These are phyloP conservation scores for Eidolon helvum DNA, from an alignment of 2,113 vertebrate genomes.

Conservation along the genomic window DNA sequence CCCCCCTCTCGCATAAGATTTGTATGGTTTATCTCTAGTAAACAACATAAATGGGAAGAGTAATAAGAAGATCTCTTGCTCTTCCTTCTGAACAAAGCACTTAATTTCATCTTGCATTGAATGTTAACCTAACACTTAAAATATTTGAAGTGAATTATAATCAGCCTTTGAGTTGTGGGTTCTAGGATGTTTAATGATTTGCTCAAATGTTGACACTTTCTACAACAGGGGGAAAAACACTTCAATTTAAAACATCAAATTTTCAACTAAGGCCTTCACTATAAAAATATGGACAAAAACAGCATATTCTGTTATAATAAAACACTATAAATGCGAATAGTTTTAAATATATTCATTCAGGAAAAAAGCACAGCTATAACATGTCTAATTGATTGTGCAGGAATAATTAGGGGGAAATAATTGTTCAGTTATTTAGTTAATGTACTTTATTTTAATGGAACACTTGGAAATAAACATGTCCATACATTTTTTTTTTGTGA, in stretches of 20 bases:
- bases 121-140: constrained; percentile 55
- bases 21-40: background rate
- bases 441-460: constrained; percentile 84
- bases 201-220: constrained; percentile 24
- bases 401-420: constrained; percentile 76
- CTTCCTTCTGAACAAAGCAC: background rate
- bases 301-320: background rate
- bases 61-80: background rate
- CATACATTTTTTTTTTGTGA: constrained; percentile 76
- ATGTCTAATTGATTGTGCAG: constrained; percentile 1
- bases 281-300: constrained; percentile 19
- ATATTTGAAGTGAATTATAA: constrained; percentile 34
- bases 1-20: background rate
- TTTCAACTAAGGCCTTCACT: background rate
- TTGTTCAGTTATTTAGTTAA: constrained; percentile 80
- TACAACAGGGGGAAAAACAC: background rate
- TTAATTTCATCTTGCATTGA: constrained; percentile 28
- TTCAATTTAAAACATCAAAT: background rate
- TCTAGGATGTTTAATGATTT: constrained; percentile 32
- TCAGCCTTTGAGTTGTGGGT: background rate
- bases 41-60: background rate
- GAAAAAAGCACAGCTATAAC: constrained; percentile 15
- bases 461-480: constrained; percentile 85
- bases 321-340: constrained; percentile 9
- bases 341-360: constrained; percentile 55